These are phyloP conservation scores for Thyatira batis DNA, from an alignment of 2,888 invertebrate genomes.

Conservation along the genomic window DNA sequence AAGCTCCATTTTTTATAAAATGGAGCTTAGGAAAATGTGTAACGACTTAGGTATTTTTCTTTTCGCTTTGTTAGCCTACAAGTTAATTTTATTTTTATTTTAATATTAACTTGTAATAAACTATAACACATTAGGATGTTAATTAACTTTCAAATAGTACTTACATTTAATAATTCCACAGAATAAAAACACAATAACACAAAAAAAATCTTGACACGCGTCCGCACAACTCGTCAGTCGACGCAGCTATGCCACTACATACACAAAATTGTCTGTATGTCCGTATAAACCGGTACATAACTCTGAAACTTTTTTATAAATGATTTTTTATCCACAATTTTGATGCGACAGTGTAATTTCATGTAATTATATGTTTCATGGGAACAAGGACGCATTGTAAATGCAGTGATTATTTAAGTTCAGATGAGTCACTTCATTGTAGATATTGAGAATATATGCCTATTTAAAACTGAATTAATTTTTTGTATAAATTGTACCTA, in stretches of 20 bases:
- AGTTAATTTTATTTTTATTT: too few species aligned
- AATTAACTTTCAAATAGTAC: neutral
- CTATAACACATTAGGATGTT: too few species aligned
- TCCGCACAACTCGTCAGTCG: neutral
- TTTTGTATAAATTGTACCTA: too few species aligned
- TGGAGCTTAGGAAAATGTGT: too few species aligned
- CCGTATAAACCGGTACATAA: neutral
- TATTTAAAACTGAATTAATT: too few species aligned
- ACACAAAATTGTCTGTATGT: neutral
- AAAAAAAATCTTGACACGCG: neutral
- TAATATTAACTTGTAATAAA: too few species aligned
- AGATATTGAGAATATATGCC: too few species aligned
- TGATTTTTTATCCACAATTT: neutral
- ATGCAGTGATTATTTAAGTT: neutral
- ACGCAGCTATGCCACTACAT: neutral
- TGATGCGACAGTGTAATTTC: neutral
- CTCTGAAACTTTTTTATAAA: neutral
- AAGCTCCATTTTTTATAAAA: too few species aligned
- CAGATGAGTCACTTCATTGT: neutral
- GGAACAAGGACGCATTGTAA: neutral
- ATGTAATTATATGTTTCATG: neutral
- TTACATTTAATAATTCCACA: neutral
- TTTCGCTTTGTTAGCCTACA: too few species aligned
- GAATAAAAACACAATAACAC: neutral
- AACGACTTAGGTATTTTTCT: too few species aligned